These are phyloP conservation scores for Drosophila rellima DNA, from an alignment of 2,888 invertebrate genomes.

Conservation along the genomic window DNA sequence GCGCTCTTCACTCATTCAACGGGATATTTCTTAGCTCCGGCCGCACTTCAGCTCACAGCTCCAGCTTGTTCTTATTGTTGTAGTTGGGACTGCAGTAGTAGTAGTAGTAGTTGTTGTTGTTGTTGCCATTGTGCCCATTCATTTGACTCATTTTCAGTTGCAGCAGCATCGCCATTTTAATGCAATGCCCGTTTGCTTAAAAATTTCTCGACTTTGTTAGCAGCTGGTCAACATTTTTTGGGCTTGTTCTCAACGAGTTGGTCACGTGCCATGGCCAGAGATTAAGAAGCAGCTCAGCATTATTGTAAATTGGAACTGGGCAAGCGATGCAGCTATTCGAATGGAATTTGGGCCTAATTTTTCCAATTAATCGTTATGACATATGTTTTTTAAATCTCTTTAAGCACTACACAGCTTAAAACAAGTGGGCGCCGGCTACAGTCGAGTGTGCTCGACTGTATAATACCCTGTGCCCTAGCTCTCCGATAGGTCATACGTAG, in stretches of 20 bases:
- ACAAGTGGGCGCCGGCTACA: too few relatives aligned
- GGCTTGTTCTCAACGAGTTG: constrained; percentile 31
- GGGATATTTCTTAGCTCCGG: constrained; percentile 46
- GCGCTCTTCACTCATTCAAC: constrained; percentile 49
- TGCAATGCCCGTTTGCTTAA: constrained; percentile 63
- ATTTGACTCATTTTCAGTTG: constrained; percentile 77
- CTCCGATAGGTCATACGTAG: too few relatives aligned
- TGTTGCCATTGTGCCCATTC: constrained; percentile 55
- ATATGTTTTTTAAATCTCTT: not conserved
- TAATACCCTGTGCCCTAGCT: too few relatives aligned
- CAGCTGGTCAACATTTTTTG: constrained; percentile 42
- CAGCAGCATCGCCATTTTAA: constrained; percentile 70
- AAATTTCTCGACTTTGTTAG: constrained; percentile 30
- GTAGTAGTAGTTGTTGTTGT: constrained; percentile 4
- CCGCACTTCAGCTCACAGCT: constrained; percentile 42
- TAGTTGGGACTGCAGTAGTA: not conserved
- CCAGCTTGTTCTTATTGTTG: constrained; percentile 9
- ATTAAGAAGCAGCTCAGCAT: constrained; percentile 35
- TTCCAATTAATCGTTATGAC: not conserved
- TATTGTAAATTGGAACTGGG: constrained; percentile 8
- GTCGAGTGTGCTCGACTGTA: too few relatives aligned
- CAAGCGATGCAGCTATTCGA: not conserved
- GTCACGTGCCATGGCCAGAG: constrained; percentile 54
- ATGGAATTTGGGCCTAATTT: constrained; percentile 5
- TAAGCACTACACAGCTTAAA: too few relatives aligned